phyloP scores from a whole-genome alignment of 2,797 vertebrate species.

The Pangasius larnaudii region DNA sequence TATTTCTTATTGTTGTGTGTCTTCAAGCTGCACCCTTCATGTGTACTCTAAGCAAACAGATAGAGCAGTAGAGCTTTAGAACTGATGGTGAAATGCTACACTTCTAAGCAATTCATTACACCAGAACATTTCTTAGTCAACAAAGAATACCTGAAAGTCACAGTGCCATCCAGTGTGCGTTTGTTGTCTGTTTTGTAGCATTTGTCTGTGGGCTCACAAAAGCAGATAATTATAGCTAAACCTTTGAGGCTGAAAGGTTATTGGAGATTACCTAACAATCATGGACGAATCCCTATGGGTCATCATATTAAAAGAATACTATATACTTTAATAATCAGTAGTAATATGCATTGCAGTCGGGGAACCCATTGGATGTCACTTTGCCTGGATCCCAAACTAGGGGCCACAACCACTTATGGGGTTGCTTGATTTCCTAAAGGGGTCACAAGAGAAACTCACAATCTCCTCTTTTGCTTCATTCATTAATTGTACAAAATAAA shows the following conservation, averaged over 20 bases:
- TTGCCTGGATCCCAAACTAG: background rate
- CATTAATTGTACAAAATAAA: background rate
- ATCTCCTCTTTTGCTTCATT: background rate
- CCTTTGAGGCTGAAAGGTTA: background rate
- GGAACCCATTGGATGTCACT: background rate
- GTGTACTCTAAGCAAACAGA: background rate
- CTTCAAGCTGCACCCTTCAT: constrained; percentile 10
- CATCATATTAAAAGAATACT: background rate
- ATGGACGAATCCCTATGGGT: background rate
- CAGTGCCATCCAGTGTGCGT: background rate
- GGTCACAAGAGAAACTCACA: background rate
- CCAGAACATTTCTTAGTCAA: background rate
- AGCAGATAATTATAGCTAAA: background rate
- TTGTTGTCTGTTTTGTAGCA: background rate
- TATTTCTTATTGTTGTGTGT: constrained; percentile 14
- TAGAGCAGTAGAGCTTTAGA: background rate
- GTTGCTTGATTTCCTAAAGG: background rate
- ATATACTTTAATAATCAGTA: background rate
- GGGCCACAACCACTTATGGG: background rate
- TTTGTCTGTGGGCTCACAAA: background rate
- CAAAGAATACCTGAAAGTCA: background rate
- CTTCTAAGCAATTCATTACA: background rate
- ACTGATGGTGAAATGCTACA: background rate
- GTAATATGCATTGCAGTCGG: background rate
- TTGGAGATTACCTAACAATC: background rate